Evolutionary conservation across 2,113 vertebrate species (phyloP).

Genomic region (Ibidorhyncha struthersii): DNA sequence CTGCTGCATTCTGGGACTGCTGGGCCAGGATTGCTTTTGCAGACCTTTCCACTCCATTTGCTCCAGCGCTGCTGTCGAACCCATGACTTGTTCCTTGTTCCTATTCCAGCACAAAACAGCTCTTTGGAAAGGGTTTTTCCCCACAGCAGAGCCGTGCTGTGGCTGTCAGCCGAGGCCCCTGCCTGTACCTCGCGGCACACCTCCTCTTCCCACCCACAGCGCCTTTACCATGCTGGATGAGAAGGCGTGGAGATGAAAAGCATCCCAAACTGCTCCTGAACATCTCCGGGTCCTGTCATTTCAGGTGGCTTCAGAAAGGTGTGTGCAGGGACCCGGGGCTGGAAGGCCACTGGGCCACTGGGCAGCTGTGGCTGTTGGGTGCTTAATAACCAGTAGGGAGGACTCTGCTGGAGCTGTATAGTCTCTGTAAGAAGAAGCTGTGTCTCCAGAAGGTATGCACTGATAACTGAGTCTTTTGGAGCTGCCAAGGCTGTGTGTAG

Average conservation of each 20-base stretch:
- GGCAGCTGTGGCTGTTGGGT: background rate
- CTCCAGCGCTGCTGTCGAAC: background rate
- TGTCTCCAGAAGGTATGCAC: background rate
- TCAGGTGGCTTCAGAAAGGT: background rate
- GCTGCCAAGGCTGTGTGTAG: background rate
- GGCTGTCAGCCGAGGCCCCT: background rate
- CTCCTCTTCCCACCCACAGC: background rate
- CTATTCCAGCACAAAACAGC: background rate
- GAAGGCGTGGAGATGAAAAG: background rate
- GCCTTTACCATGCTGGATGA: rapidly evolving
- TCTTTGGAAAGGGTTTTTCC: background rate
- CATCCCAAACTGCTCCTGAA: background rate
- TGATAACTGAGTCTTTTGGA: background rate
- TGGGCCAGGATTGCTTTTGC: background rate
- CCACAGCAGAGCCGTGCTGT: rapidly evolving
- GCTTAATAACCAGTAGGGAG: background rate
- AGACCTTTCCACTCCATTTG: background rate
- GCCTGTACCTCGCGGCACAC: background rate
- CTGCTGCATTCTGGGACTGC: background rate
- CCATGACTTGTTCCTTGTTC: background rate
- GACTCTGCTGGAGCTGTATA: background rate
- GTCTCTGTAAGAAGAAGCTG: background rate
- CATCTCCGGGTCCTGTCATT: background rate
- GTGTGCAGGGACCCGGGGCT: background rate
- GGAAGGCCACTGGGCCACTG: background rate